Percentiles rank a stretch among this genome's conserved stretches.
Evolutionary conservation across 1,140 invertebrate genomes (phyloP).

Genomic region (Platyscapa corneri): DNA sequence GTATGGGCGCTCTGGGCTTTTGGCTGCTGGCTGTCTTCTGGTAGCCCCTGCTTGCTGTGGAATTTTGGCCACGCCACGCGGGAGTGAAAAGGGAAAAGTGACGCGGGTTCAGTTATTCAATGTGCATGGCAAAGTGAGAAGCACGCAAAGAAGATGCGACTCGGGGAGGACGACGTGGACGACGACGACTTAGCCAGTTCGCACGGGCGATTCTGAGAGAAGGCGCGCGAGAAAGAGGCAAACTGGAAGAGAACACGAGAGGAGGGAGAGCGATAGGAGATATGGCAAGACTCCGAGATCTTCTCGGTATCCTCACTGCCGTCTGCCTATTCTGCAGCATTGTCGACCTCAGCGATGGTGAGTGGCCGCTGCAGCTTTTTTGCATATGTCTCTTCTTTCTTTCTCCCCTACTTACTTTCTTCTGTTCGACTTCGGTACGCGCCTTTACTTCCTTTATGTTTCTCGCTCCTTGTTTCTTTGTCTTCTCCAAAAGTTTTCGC

Average conservation of each 20-base stretch:
- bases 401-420: not conserved
- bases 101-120: no score
- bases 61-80: not conserved
- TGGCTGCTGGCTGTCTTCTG: not conserved
- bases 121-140: not conserved
- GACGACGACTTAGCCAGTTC: constrained; percentile 13
- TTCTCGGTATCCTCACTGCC: constrained; percentile 20
- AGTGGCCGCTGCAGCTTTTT: constrained; percentile 11
- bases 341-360: constrained; percentile 14
- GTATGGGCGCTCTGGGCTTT: not conserved
- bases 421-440: not conserved
- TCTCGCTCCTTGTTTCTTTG: constrained; percentile 1
- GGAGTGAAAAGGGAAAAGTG: not conserved
- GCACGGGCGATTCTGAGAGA: not conserved
- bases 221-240: not conserved
- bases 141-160: constrained; percentile 26
- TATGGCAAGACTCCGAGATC: constrained; percentile 15
- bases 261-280: not conserved
- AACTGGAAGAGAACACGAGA: not conserved
- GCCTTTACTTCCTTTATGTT: not conserved
- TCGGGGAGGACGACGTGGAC: constrained; percentile 1
- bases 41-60: not conserved
- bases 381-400: not conserved
- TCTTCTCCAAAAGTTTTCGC: constrained; percentile 1
- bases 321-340: constrained; percentile 25